Base-by-base conservation (phyloP, 2,113 vertebrate species). In the Upupa epops region DNA sequence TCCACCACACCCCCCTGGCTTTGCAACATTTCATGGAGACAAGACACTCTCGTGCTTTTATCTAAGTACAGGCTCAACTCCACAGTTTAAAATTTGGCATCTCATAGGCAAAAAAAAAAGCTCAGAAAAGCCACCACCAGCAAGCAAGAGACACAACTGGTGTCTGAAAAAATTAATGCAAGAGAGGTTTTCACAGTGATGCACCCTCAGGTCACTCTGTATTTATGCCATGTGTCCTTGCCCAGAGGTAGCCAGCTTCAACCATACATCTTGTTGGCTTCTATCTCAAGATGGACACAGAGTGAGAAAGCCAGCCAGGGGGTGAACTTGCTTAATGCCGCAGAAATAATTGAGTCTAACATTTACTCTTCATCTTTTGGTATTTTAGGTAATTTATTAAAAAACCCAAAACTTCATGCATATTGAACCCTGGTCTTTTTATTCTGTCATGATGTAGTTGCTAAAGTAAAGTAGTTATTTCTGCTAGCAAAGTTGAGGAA, bases 221-320 rank as follows among this genome's bases (percentile, higher is more conserved):
- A 22, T 31, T 42, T 31, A 5, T 5, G 2, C 32, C 24, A 4
- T 0, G 0, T 36, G 28, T 40, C 56, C 28, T 66, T 16, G 36
- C 36, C 20, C 69, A 37, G 36, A 18, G 21, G 8, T 15, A 18
- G 7, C 25, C 3, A 1, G 34, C 59, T 64, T 31, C 60, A 52
- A 55, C 31, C 11, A 60, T 5, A 15, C 0, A 3, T 58, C 40
- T 71, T n/a, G 37, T 15, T 46, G 29, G 70, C 29, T 49, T 29
- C 17, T 28, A 11, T 36, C 37, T 51, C 0, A 0, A 46, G 17
- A 15, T 20, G 54, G 28, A 22, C n/a, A 15, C 2, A 17, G 36
- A 16, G 49, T 22, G 46, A 59, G 40, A 22, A 81, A 78, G 28
- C 9, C 55, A 34, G 31, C 5, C 40, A 58, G 17, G 21, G 8